Percentiles rank a stretch among this genome's conserved stretches.
phyloP scores from a whole-genome alignment of 2,888 invertebrate species.

The Cancer borealis region DNA sequence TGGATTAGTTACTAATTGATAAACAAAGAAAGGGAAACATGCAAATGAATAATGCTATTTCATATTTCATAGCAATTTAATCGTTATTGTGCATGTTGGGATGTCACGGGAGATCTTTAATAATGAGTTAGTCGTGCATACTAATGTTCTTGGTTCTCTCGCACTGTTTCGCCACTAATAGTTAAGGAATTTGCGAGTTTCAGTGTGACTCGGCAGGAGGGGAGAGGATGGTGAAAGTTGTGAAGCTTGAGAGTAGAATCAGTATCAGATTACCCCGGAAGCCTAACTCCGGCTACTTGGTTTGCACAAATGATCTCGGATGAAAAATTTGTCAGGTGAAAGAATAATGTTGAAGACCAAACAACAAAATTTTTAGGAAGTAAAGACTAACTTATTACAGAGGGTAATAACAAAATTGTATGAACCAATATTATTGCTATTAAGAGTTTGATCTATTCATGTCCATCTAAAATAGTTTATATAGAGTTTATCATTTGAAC shows the following conservation, averaged over 20 bases:
- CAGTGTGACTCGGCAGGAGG: not conserved
- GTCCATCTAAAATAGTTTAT: not conserved
- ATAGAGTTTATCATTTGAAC: not conserved
- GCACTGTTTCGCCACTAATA: not conserved
- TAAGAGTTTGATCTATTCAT: too few relatives aligned
- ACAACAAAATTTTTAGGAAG: not conserved
- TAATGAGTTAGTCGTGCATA: not conserved
- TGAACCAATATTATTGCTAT: not conserved
- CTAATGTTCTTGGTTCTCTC: not conserved
- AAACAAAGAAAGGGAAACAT: not conserved
- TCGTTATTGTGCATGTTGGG: not conserved
- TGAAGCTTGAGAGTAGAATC: conserved; percentile 6
- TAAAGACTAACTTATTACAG: not conserved
- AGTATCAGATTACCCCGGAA: not conserved
- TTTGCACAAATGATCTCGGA: not conserved
- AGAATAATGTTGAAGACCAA: not conserved
- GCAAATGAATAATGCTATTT: not conserved
- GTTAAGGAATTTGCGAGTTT: not conserved
- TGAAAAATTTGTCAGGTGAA: not conserved
- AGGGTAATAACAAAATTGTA: not conserved
- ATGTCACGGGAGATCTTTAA: not conserved
- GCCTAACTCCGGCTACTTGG: not conserved
- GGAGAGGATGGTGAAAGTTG: not conserved
- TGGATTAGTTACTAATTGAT: not conserved
- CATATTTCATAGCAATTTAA: not conserved